Evolutionary conservation across 2,113 vertebrate species (phyloP).

Genomic region (Promerops cafer): DNA sequence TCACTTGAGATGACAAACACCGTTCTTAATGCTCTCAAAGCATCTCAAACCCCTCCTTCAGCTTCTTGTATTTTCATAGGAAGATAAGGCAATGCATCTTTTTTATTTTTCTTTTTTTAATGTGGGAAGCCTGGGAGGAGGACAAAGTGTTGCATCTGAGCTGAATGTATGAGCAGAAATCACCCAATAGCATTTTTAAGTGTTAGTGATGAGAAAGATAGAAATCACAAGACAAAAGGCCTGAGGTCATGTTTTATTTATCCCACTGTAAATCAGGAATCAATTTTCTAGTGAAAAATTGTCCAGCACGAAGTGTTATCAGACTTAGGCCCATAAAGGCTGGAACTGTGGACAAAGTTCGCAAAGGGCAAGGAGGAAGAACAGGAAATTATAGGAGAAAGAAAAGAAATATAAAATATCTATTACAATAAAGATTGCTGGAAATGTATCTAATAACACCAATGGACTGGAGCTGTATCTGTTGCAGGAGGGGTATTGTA

Average conservation of each 20-base stretch:
- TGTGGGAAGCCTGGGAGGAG: background rate
- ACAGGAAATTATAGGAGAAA: background rate
- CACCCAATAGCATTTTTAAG: background rate
- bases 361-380: background rate
- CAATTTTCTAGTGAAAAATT: background rate
- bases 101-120: background rate
- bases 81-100: background rate
- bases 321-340: background rate
- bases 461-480: background rate
- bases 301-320: background rate
- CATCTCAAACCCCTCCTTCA: background rate
- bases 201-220: background rate
- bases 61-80: background rate
- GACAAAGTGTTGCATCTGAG: background rate
- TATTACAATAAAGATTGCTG: background rate
- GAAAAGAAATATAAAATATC: conserved; percentile 10
- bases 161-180: background rate
- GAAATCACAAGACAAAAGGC: background rate
- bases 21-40: background rate
- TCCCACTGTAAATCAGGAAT: background rate
- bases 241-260: background rate
- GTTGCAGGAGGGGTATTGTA: background rate
- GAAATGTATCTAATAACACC: background rate
- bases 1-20: background rate
- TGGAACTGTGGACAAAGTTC: background rate